Base-by-base conservation (phyloP, 2,888 invertebrate genomes). In the Drosophila lacicola region DNA sequence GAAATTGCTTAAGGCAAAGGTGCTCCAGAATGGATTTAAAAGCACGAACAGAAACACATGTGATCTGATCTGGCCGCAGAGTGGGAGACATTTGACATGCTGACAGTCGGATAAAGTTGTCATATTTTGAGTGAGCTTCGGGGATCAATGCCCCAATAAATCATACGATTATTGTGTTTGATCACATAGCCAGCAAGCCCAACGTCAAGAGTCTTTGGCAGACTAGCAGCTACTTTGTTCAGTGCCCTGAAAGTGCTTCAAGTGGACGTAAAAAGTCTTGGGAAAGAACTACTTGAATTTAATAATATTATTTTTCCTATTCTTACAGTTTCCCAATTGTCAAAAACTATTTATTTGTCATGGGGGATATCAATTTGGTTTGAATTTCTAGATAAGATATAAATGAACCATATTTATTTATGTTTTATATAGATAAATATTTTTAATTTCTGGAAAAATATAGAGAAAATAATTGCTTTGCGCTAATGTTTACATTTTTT, bases 121-220 rank as follows among this genome's bases (percentile, higher is more conserved):
- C 78, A 78, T 57, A 57, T 57, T 46, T 77, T 50, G 41, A 41
- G 41, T 53, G 17, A 63, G 54, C 47, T 55, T n/a, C 8, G 17
- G 51, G 39, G 74, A 78, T 74, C 78, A 74, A 78, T 54, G 78
- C 51, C 49, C 78, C 34, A 68, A 58, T 64, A 64, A 74, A 61
- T 61, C 64, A 64, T 63, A 42, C 14, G 55, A 42, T 37, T 13
- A 46, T 36, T 37, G 25, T 29, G 8, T n/a, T 21, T 53, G 34
- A 14, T 33, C 41, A n/a, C 11, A 36, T 41, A 14, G 29, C 25
- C 10, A 10, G 25, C 25, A 2, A 36, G 19, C 17, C 33, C 21
- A 36, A 63, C 13, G 13, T 63, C 33, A 51, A 70, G 44, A 13
- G 37, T 17, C 13, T 49, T 42, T 42, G 9, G 41, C 36, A 54